Evolutionary conservation across 2,797 vertebrate genomes (phyloP).

Genomic region (Lepilemur septentrionalis): DNA sequence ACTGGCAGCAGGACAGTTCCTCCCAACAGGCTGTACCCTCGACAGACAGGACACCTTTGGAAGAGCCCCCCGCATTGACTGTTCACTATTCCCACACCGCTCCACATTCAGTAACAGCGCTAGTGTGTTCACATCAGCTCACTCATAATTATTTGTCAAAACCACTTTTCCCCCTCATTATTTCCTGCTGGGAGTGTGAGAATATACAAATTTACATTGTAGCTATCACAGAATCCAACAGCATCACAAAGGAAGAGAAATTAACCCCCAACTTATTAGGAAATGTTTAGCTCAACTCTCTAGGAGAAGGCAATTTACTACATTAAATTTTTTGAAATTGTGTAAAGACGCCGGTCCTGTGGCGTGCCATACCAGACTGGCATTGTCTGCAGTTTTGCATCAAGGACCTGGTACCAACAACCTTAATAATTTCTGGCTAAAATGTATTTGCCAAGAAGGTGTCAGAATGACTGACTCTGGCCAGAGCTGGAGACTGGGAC

Average conservation of each 20-base stretch:
- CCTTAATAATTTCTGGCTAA: slow-evolving; percentile 1
- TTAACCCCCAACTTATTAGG: slow-evolving; percentile 47
- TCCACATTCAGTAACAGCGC: neutral
- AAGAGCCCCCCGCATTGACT: neutral
- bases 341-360: slow-evolving; percentile 57
- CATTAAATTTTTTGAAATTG: slow-evolving; percentile 57
- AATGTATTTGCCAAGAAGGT: slow-evolving; percentile 33
- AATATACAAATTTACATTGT: slow-evolving; percentile 50
- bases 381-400: slow-evolving; percentile 50
- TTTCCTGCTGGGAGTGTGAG: slow-evolving; percentile 47
- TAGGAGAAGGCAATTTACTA: slow-evolving; percentile 68
- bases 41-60: neutral
- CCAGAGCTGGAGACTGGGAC: neutral
- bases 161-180: slow-evolving; percentile 35
- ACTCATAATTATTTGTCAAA: slow-evolving; percentile 57
- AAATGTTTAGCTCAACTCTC: slow-evolving; percentile 4
- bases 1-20: neutral
- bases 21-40: neutral
- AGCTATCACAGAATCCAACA: slow-evolving; percentile 35
- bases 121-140: neutral
- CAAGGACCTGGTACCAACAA: neutral
- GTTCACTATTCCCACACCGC: neutral
- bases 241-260: slow-evolving; percentile 61
- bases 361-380: neutral
- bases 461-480: neutral